Evolutionary conservation across 2,113 vertebrate species (phyloP), one percentile per base, ranked within the genome.

Genomic region (Leuciscus idus): DNA sequence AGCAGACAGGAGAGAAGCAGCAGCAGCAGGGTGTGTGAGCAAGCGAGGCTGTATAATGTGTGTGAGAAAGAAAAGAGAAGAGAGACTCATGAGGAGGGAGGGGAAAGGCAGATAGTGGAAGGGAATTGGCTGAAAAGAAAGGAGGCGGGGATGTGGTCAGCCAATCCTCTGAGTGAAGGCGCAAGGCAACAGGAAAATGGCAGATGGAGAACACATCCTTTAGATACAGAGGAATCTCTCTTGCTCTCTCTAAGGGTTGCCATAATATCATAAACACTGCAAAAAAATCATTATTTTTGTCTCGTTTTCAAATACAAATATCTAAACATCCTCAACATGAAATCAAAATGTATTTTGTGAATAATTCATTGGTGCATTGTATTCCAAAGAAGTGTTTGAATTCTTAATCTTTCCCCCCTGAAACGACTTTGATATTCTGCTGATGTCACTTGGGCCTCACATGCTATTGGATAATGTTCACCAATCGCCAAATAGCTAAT

Each of bases 1-100:
- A 68, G 80, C 46, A 76, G 55, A 55, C 17, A 59, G 61, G 36
- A 82, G 70, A 36, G 21, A 43, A 62, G 59, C 77, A 83, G 55
- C 77, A 83, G 55, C 4, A 74, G 76, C 83, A 76, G 86, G 82
- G 85, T 30, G 83, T 30, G 90, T 87, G 78, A 87, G 86, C 28
- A 50, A 46, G 79, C 75, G 2, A 61, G 76, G 28, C 28, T 11
- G 50, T 48, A 48, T 26, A 62, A 59, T 75, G 81, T n/a, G 86
- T 50, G 84, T 64, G 77, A 26, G 74, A 10, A 62, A 76, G 86
- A 59, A 80, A 57, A 57, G 68, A 23, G 55, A 43, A 28, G 72
- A 36, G 73, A 64, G 48, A 48, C 86, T 64, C 52, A 61, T 66
- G 64, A 66, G 48, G 55, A 81, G 62, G 74, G 85, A 86, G 79